Percentiles rank a stretch among this genome's conserved stretches.
Evolutionary conservation across 2,888 invertebrate genomes (phyloP).

Genomic region (Chymomyza fuscimana): DNA sequence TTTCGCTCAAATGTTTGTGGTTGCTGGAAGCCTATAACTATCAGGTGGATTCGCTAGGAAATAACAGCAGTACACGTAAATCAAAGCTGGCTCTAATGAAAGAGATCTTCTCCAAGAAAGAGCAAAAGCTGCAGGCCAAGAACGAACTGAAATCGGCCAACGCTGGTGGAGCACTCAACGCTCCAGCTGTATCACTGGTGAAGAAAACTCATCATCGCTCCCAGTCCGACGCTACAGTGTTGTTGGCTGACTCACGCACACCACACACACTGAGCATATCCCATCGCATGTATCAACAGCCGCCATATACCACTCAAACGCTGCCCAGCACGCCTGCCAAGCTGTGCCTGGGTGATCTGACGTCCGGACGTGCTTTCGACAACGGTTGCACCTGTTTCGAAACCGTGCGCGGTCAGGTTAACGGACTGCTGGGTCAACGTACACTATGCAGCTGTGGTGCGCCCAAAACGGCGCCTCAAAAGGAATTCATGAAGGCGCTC

Average conservation of each 20-base stretch:
- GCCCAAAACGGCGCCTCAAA: conserved; percentile 89
- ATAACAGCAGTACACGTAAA: conserved; percentile 67
- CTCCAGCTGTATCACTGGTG: conserved; percentile 60
- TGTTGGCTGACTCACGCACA: conserved; percentile 79
- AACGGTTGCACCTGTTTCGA: conserved; percentile 96
- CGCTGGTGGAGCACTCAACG: background rate
- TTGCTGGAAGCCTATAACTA: conserved; percentile 92
- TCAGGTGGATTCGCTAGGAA: conserved; percentile 73
- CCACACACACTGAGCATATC: conserved; percentile 66
- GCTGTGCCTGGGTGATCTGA: conserved; percentile 92
- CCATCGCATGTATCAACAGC: conserved; percentile 75
- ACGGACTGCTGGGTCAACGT: conserved; percentile 87
- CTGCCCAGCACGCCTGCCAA: conserved; percentile 81
- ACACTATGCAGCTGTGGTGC: conserved; percentile 90
- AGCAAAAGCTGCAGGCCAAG: conserved; percentile 69
- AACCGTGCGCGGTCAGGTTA: conserved; percentile 87
- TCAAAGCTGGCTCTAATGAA: conserved; percentile 79
- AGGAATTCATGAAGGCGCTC: conserved; percentile 92
- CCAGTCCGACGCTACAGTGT: conserved; percentile 88
- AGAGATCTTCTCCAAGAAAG: conserved; percentile 78
- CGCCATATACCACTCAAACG: conserved; percentile 75
- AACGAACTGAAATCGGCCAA: conserved; percentile 34
- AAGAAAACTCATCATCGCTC: conserved; percentile 92
- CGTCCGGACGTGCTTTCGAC: conserved; percentile 97
- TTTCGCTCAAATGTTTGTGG: conserved; percentile 98